A percentile compares a stretch with the other conserved stretches of the same genome.
Evolutionary conservation across 1,140 invertebrate genomes (phyloP).

Genomic region (Drosophila insularis): DNA sequence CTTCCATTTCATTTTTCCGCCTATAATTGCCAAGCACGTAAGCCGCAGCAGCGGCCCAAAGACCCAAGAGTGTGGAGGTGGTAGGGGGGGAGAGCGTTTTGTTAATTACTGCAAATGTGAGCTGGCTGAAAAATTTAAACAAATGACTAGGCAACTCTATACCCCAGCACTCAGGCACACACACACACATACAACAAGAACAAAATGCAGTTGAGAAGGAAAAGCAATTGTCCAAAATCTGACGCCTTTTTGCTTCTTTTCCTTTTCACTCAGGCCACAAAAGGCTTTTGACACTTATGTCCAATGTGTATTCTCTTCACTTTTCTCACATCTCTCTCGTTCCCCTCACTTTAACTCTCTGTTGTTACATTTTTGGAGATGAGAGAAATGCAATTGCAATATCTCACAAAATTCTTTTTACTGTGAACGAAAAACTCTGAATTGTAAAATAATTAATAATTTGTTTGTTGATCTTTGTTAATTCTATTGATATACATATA

Average conservation of each 20-base stretch:
- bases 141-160: slow-evolving; percentile 31
- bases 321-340: not conserved
- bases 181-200: not conserved
- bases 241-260: slow-evolving; percentile 25
- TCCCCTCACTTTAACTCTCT: not conserved
- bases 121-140: slow-evolving; percentile 40
- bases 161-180: not conserved
- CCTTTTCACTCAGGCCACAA: slow-evolving; percentile 41
- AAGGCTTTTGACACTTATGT: slow-evolving; percentile 63
- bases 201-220: not conserved
- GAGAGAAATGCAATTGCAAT: not conserved
- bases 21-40: slow-evolving; percentile 33
- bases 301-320: slow-evolving; percentile 23
- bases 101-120: slow-evolving; percentile 50
- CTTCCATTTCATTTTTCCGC: slow-evolving; percentile 31
- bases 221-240: slow-evolving; percentile 55
- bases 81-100: slow-evolving; percentile 12
- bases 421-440: too few relatives aligned
- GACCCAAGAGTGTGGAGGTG: not conserved
- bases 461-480: too few relatives aligned
- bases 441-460: too few relatives aligned
- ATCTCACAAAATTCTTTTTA: not conserved
- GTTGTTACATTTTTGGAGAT: not conserved
- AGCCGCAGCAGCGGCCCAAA: not conserved
- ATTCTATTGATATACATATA: too few relatives aligned